Evolutionary conservation across 2,797 vertebrate species (phyloP).

Genomic region (Darevskia mixta): DNA sequence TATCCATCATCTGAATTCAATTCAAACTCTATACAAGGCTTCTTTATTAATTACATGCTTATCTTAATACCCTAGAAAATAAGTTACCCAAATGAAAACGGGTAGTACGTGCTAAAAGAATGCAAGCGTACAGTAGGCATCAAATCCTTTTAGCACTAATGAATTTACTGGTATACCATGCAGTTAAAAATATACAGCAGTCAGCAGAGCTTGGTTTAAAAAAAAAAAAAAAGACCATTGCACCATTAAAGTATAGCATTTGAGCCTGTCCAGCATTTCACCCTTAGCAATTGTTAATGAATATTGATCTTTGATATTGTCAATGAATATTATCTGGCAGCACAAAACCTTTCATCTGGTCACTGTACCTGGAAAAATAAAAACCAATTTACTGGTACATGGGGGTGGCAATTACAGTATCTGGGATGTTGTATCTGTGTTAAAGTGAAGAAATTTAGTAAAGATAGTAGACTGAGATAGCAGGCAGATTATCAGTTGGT

Average conservation of each 20-base stretch:
- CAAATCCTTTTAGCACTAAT: constrained; percentile 28
- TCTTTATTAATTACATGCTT: constrained; percentile 67
- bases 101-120: constrained; percentile 52
- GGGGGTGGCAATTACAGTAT: too few species aligned
- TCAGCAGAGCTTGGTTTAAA: constrained; percentile 19
- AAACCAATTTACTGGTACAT: too few species aligned
- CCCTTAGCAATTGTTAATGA: not conserved
- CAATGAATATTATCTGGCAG: constrained; percentile 48
- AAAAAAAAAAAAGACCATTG: constrained; percentile 27
- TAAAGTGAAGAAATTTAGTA: too few species aligned
- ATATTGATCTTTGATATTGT: constrained; percentile 35
- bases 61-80: constrained; percentile 52
- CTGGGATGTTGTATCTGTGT: too few species aligned
- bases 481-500: too few species aligned
- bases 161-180: constrained; percentile 4
- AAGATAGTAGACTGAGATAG: too few species aligned
- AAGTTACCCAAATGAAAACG: constrained; percentile 63
- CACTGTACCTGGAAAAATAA: not conserved
- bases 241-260: constrained; percentile 39
- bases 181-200: constrained; percentile 45
- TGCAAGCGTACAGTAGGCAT: constrained; percentile 34
- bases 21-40: constrained; percentile 20
- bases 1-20: constrained; percentile 51
- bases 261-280: constrained; percentile 28
- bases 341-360: constrained; percentile 41